phyloP scores from a whole-genome alignment of 2,113 vertebrate species.

The Amazona vittata region DNA sequence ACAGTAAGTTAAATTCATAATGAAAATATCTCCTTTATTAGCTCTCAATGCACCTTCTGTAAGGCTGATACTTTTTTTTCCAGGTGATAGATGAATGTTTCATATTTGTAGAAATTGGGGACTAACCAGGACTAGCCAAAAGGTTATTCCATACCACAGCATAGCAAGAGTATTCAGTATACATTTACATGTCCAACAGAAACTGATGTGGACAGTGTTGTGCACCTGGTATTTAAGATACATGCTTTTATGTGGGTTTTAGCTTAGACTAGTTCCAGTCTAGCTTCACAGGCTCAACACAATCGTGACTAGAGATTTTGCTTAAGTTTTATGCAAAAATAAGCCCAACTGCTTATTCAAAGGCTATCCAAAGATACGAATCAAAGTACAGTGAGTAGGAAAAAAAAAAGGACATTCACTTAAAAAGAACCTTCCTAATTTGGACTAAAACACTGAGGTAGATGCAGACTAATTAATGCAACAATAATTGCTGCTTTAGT shows the following conservation, averaged over 20 bases:
- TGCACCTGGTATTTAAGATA: neutral
- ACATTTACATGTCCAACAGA: neutral
- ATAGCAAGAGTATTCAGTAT: neutral
- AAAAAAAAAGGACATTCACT: neutral
- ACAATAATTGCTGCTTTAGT: neutral
- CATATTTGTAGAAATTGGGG: fast-evolving
- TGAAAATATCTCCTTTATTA: neutral
- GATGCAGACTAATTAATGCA: neutral
- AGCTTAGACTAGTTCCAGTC: neutral
- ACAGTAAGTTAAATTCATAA: neutral
- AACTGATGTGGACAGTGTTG: neutral
- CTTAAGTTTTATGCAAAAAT: neutral
- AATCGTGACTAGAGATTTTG: neutral
- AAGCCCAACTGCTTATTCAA: neutral
- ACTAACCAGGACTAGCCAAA: neutral
- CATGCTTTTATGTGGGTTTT: fast-evolving
- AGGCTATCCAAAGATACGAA: neutral
- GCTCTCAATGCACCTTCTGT: neutral
- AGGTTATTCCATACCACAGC: neutral
- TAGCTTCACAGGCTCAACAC: neutral
- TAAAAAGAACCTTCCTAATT: neutral
- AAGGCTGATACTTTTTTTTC: neutral
- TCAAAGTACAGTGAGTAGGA: neutral
- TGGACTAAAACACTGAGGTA: neutral
- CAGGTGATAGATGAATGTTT: neutral